Base-by-base conservation (phyloP, 2,888 invertebrate genomes). In the Drosophila kokeensis region DNA sequence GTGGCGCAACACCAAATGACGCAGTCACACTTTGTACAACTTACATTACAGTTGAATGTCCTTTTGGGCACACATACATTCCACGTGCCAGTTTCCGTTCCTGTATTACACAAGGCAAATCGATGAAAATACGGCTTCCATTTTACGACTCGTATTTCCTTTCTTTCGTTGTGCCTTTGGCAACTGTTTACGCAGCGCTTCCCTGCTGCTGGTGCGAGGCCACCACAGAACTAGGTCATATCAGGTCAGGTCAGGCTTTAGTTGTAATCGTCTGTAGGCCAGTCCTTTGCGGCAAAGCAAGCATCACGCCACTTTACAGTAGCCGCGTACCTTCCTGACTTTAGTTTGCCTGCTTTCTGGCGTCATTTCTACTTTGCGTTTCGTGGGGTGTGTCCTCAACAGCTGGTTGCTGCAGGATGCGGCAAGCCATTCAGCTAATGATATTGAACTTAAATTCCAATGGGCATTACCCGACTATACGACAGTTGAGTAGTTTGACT, bases 201-300 rank as follows among this genome's bases (percentile, higher is more conserved):
- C 24, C 15, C 24, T 7, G 40, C n/a, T 11, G 32, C 11, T 36
- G 48, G 57, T 13, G 27, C 60, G 77, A 64, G 77, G 81, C 59
- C 87, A 69, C 40, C 82, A 30, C 67, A 81, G 7, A 55, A 84
- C 70, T 84, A 84, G 84, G 84, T 89, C 84, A 84, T 89, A 74
- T 73, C 85, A 70, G 69, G 83, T 64, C 71, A 40, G 66, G 67
- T n/a, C 67, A 48, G 66, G 52, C 66, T 36, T 1, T 40, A 27
- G 45, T 13, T 7, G 45, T 7, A 15, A 30, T 58, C 34, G 58
- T 27, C 32, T 34, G 38, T 40, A 21, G 76, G 50, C 42, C 13
- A 53, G 64, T 55, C 38, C 27, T 59, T 32, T 21, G 55, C 54
- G 48, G 45, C 38, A 49, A 48, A 21, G 21, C 15, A 21, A 52